A percentile compares a stretch with the other conserved stretches of the same genome.
Evolutionary conservation across 2,888 invertebrate genomes (phyloP).

Genomic region (Lochmaea capreae): DNA sequence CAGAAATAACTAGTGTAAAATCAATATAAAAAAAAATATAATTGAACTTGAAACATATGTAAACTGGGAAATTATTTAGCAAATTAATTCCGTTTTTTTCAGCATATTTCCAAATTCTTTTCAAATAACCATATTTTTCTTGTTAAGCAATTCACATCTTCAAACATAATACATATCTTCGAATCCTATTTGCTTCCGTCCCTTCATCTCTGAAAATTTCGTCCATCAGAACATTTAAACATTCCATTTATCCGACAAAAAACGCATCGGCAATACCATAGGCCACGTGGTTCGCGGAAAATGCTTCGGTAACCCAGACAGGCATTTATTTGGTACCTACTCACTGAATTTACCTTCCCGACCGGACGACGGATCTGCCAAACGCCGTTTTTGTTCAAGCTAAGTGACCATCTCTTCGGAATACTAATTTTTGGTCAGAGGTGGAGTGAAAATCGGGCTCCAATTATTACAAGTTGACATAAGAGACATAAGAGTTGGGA

Average conservation of each 20-base stretch:
- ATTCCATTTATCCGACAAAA: constrained; percentile 47
- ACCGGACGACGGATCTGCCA: constrained; percentile 28
- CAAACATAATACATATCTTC: background rate
- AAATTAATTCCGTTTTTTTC: too few species aligned
- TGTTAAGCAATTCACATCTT: background rate
- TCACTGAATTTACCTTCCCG: constrained; percentile 41
- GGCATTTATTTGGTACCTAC: constrained; percentile 50
- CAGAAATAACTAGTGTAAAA: too few species aligned
- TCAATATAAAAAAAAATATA: too few species aligned
- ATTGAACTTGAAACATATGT: too few species aligned
- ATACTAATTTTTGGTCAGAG: constrained; percentile 53
- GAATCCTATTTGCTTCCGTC: background rate
- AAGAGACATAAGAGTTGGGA: too few species aligned
- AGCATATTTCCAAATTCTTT: background rate
- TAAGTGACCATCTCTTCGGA: constrained; percentile 53
- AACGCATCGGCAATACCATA: constrained; percentile 52
- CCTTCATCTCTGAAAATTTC: constrained; percentile 15
- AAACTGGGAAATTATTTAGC: too few species aligned
- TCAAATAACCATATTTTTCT: background rate
- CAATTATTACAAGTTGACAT: background rate
- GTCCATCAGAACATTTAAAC: constrained; percentile 42
- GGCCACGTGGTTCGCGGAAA: constrained; percentile 58
- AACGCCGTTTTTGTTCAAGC: constrained; percentile 49
- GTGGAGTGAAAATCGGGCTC: background rate
- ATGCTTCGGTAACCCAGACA: constrained; percentile 55